phyloP scores from a whole-genome alignment of 2,797 vertebrate species.

The Odontamblyopus rebecca region DNA sequence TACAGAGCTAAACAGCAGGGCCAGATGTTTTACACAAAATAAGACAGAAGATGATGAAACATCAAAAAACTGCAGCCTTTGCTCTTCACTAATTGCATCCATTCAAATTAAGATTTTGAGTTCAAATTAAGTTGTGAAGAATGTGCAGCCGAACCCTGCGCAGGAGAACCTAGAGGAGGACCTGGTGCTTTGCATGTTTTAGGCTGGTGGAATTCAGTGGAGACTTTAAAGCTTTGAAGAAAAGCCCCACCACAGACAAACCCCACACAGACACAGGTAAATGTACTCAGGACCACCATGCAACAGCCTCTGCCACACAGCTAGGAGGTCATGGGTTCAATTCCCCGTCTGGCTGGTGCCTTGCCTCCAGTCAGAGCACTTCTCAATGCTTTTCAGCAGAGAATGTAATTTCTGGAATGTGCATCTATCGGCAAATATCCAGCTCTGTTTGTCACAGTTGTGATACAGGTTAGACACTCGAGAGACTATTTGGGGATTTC shows the following conservation, averaged over 20 bases:
- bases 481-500: too few species aligned
- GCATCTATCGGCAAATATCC: neutral
- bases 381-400: neutral
- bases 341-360: neutral
- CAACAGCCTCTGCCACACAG: neutral
- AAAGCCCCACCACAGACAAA: neutral
- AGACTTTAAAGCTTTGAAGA: neutral
- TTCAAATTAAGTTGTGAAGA: too few species aligned
- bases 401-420: neutral
- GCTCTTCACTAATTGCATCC: too few species aligned
- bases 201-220: too few species aligned
- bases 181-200: too few species aligned
- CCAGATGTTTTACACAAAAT: too few species aligned
- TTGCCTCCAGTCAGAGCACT: neutral
- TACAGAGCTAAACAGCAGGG: too few species aligned
- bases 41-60: too few species aligned
- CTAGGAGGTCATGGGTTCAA: conserved; percentile 1
- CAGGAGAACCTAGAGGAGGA: too few species aligned
- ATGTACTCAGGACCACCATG: neutral
- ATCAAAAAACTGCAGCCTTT: too few species aligned
- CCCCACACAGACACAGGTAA: neutral
- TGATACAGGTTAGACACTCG: neutral
- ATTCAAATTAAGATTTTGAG: too few species aligned
- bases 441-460: neutral
- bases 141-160: too few species aligned